These are phyloP conservation scores for Patella caerulea DNA, from an alignment of 2,888 invertebrate species.

Conservation along the genomic window DNA sequence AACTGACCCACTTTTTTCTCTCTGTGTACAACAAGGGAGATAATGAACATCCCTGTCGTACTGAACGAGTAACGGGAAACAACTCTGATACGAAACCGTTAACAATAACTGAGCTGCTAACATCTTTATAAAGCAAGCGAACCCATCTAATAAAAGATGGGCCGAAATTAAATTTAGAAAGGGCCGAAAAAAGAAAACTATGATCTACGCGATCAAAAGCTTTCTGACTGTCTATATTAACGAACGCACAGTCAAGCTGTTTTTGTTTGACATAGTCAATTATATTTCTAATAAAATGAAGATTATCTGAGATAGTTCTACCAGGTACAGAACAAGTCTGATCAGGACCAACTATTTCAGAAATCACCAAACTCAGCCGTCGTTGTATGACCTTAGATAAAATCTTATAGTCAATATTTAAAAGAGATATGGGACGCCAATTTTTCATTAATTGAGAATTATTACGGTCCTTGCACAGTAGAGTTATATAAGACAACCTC, in stretches of 20 bases:
- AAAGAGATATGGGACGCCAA: conserved; percentile 30
- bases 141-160: conserved; percentile 23
- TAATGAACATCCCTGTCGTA: conserved; percentile 38
- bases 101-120: conserved; percentile 37
- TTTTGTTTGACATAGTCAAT: conserved; percentile 25
- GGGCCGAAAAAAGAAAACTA: conserved; percentile 37
- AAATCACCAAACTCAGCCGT: conserved; percentile 19
- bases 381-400: conserved; percentile 24
- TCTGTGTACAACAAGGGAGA: conserved; percentile 34
- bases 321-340: conserved; percentile 24
- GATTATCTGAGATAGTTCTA: conserved; percentile 22
- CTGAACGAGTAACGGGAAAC: conserved; percentile 32
- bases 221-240: conserved; percentile 45
- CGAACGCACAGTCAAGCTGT: conserved; percentile 5
- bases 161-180: conserved; percentile 41
- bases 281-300: conserved; percentile 23
- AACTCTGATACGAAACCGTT: conserved; percentile 37
- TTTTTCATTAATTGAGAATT: conserved; percentile 35
- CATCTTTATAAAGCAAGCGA: conserved; percentile 34
- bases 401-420: conserved; percentile 46
- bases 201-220: conserved; percentile 45
- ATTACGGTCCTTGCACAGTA: conserved; percentile 40
- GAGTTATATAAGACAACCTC: conserved; percentile 29
- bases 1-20: too few species aligned
- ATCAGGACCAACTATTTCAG: conserved; percentile 19